phyloP scores from a whole-genome alignment of 2,113 vertebrate species.

The Stegostoma tigrinum region DNA sequence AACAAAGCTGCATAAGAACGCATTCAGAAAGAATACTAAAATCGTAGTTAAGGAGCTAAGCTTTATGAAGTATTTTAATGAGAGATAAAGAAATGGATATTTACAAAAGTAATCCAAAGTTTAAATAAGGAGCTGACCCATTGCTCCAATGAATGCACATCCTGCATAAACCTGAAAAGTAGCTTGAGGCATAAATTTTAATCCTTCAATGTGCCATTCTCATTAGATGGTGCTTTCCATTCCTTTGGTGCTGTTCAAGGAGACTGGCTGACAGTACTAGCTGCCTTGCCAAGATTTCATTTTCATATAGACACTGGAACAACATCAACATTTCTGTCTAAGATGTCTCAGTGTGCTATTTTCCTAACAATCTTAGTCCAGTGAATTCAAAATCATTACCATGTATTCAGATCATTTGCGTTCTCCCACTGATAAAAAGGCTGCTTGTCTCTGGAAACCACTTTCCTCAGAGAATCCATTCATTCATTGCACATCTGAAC shows the following conservation, averaged over 20 bases:
- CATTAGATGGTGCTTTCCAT: background rate
- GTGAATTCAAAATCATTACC: background rate
- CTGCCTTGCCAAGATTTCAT: background rate
- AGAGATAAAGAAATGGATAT: background rate
- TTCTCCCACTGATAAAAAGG: background rate
- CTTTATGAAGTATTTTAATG: background rate
- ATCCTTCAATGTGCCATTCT: background rate
- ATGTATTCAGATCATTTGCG: background rate
- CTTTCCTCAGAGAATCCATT: background rate
- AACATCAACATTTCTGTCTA: background rate
- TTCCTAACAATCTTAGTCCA: background rate
- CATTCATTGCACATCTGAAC: background rate
- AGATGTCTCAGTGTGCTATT: background rate
- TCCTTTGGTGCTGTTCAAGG: background rate
- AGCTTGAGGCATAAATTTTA: background rate
- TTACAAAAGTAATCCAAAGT: background rate
- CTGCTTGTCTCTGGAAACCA: background rate
- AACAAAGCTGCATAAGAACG: background rate
- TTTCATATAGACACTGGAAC: background rate
- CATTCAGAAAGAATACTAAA: background rate
- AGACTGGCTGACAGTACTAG: background rate
- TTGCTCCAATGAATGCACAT: background rate
- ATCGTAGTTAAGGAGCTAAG: background rate
- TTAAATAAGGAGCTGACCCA: background rate
- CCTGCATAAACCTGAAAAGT: background rate